Base-by-base conservation (phyloP, 2,797 vertebrate species). In the Momotus momota region DNA sequence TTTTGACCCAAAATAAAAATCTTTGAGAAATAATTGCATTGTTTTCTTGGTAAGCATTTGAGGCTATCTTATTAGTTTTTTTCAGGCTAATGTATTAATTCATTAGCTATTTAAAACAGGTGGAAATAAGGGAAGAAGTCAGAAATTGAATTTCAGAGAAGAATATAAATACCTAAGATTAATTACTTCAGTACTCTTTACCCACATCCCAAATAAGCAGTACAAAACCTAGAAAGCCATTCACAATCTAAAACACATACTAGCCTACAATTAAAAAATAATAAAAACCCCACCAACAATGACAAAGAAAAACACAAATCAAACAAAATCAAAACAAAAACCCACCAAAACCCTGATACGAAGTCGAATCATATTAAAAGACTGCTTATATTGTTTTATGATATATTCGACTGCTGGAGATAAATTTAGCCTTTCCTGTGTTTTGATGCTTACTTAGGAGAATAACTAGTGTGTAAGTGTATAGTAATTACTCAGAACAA, bases 161-260 rank as follows among this genome's bases (percentile, higher is more conserved):
- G 7, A 58, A 38, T 14, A 57, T 17, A 64, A 91, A 52, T 26
- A 29, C 14, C 22, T 10, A 51, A 11, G 5, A 58, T 43, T 25
- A 12, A 79, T 15, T 18, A 52, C 7, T 18, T 26, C 10, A 85
- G 43, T 14, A 49, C 4, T 13, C 18, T 18, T 17, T 38, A 12
- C 6, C 20, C 6, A 4, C 1, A 22, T 2, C 5, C 17, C 23
- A 40, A 16, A 3, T 35, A 66, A 64, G 22, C 0, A 48, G 3
- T 8, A 70, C 3, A 31, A 83, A 52, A 2, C 6, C 9, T 9
- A 31, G 29, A 84, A 82, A 70, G 17, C 23, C 3, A 46, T 5
- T 10, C 11, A 41, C 17, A 66, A 20, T 40, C 25, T 73, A 25
- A 66, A 33, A 52, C 82, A 69, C 2, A 26, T 2, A 51, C 0